Percentiles rank a stretch among this genome's conserved stretches.
Evolutionary conservation across 1,140 invertebrate genomes (phyloP).

Genomic region (Bombus confusus): DNA sequence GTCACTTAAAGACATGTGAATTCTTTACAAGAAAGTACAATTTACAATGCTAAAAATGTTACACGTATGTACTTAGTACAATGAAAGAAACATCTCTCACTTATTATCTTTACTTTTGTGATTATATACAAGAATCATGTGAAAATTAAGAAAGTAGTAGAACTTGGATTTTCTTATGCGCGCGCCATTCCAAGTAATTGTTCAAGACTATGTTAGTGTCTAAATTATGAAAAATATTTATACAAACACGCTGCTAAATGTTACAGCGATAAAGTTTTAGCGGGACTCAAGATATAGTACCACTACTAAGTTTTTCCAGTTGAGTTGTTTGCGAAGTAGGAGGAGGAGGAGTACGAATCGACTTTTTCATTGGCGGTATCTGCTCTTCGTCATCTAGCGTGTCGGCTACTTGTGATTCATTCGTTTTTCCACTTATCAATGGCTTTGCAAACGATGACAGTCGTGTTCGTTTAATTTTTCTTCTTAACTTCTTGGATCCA

Average conservation of each 20-base stretch:
- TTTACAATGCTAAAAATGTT: conserved; percentile 72
- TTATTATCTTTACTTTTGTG: conserved; percentile 45
- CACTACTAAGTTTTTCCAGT: conserved; percentile 46
- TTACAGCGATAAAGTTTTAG: conserved; percentile 51
- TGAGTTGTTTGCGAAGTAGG: conserved; percentile 35
- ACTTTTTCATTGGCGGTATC: conserved; percentile 60
- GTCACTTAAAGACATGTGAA: conserved; percentile 46
- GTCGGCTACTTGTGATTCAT: conserved; percentile 52
- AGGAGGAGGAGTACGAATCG: conserved; percentile 52
- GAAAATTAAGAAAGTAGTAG: conserved; percentile 51
- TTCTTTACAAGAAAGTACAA: conserved; percentile 60
- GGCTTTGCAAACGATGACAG: conserved; percentile 43
- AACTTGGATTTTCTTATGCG: conserved; percentile 21
- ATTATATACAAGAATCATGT: conserved; percentile 36
- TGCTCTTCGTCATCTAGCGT: conserved; percentile 67
- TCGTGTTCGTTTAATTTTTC: conserved; percentile 61
- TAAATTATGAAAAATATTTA: conserved; percentile 10
- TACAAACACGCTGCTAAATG: conserved; percentile 43
- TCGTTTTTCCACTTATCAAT: conserved; percentile 44
- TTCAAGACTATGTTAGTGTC: not conserved
- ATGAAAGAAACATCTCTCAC: conserved; percentile 47
- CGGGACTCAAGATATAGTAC: conserved; percentile 62
- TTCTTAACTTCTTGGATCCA: conserved; percentile 28
- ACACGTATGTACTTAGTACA: conserved; percentile 68
- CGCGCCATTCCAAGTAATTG: conserved; percentile 7